These are phyloP conservation scores for Ophonus ardosiacus DNA, from an alignment of 2,888 invertebrate species.

Conservation along the genomic window DNA sequence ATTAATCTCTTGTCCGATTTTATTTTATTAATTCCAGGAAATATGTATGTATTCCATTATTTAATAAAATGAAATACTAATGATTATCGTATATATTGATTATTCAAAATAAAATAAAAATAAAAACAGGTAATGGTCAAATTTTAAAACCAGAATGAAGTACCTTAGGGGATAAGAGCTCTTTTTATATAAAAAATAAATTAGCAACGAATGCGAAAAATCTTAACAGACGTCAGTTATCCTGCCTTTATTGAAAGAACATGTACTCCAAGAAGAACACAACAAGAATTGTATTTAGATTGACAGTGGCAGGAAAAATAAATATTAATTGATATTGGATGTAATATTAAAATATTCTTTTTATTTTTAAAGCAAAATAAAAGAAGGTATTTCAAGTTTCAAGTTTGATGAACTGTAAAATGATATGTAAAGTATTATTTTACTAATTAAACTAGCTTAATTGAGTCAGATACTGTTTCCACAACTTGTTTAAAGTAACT, in stretches of 20 bases:
- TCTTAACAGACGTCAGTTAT: conserved; percentile 12
- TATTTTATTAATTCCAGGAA: background rate
- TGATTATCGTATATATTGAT: background rate
- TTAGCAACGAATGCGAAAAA: conserved; percentile 11
- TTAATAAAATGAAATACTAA: background rate
- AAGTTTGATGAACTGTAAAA: conserved; percentile 13
- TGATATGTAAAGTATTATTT: conserved; percentile 11
- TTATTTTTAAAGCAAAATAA: background rate
- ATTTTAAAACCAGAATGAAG: conserved; percentile 11
- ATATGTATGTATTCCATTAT: background rate
- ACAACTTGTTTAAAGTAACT: conserved; percentile 28
- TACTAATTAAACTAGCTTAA: conserved; percentile 32
- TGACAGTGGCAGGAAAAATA: conserved; percentile 6
- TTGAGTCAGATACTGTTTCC: conserved; percentile 1
- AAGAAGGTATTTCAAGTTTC: background rate
- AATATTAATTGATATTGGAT: conserved; percentile 6
- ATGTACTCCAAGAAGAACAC: conserved; percentile 1
- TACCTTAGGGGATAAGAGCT: conserved; percentile 13
- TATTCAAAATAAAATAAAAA: conserved; percentile 13
- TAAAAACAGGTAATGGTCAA: background rate
- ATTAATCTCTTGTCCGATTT: background rate
- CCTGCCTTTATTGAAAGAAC: conserved; percentile 17
- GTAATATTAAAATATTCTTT: background rate
- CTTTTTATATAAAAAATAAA: conserved; percentile 18
- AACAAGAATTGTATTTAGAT: background rate